phyloP scores from a whole-genome alignment of 1,140 invertebrate genomes.

The Brachionus angularis region DNA sequence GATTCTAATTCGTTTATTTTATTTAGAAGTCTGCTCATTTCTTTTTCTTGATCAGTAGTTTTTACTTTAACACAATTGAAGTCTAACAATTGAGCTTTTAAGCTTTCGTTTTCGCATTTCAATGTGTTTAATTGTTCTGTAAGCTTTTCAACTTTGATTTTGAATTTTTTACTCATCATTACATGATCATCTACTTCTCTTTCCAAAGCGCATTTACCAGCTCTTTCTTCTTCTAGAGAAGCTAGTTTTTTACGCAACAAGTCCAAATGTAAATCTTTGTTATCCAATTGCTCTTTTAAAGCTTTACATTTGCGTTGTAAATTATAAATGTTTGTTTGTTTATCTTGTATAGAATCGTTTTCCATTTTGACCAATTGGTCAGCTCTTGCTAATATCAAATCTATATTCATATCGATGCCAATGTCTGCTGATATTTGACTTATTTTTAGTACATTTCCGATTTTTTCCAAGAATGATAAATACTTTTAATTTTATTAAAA shows the following conservation, averaged over 20 bases:
- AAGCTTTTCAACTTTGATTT: slow-evolving; percentile 42
- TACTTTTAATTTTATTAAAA: too few species aligned
- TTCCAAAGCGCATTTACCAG: slow-evolving; percentile 46
- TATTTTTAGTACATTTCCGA: slow-evolving; percentile 56
- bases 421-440: slow-evolving; percentile 54
- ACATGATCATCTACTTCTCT: slow-evolving; percentile 42
- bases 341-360: slow-evolving; percentile 51
- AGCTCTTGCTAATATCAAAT: slow-evolving; percentile 53
- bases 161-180: slow-evolving; percentile 39
- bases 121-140: slow-evolving; percentile 35
- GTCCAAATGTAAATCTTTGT: slow-evolving; percentile 83
- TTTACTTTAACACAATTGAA: slow-evolving; percentile 11
- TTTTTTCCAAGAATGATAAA: slow-evolving; percentile 51
- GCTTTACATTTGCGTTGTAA: slow-evolving; percentile 59
- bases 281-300: slow-evolving; percentile 80
- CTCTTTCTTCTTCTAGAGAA: slow-evolving; percentile 50
- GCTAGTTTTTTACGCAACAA: slow-evolving; percentile 72
- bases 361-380: slow-evolving; percentile 56
- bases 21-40: slow-evolving; percentile 51
- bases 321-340: slow-evolving; percentile 56
- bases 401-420: slow-evolving; percentile 54
- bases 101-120: slow-evolving; percentile 31
- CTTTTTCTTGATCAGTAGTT: slow-evolving; percentile 51
- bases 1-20: slow-evolving; percentile 55
- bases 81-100: slow-evolving; percentile 34